phyloP scores from a whole-genome alignment of 2,113 vertebrate genomes.

The Psittacus erithacus region DNA sequence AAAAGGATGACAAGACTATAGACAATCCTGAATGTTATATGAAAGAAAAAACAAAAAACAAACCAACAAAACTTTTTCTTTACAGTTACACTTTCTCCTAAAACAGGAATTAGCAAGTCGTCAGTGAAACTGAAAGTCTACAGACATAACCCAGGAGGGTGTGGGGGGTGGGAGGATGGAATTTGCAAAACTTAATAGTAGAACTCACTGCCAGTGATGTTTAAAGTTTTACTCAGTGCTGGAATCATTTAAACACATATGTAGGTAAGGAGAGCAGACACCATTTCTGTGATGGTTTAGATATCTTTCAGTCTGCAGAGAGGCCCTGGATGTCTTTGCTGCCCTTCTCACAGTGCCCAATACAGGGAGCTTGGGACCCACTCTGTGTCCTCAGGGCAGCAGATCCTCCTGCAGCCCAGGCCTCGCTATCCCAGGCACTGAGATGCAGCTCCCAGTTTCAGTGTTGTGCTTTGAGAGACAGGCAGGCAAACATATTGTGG shows the following conservation, averaged over 20 bases:
- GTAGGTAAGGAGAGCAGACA: not conserved
- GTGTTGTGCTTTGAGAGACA: not conserved
- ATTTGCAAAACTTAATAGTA: not conserved
- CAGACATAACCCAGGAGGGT: not conserved
- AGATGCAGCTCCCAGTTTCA: accelerated
- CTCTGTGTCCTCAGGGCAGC: accelerated
- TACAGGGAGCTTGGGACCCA: not conserved
- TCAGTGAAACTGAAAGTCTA: not conserved
- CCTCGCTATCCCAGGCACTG: accelerated
- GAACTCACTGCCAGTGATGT: not conserved
- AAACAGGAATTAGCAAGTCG: not conserved
- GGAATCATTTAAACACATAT: accelerated
- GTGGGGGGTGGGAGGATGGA: not conserved
- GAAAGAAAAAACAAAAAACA: not conserved
- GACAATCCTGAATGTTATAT: not conserved
- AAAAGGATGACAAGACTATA: not conserved
- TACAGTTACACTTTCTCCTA: not conserved
- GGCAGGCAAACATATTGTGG: not conserved
- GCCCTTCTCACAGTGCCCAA: accelerated
- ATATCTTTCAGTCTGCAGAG: not conserved
- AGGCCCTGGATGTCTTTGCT: not conserved
- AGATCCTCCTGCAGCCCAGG: not conserved
- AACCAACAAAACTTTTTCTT: not conserved
- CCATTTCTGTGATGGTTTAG: not conserved
- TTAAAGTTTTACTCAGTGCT: not conserved